Base-by-base conservation (phyloP, 2,888 invertebrate genomes). In the Netelia fuscicornis region DNA sequence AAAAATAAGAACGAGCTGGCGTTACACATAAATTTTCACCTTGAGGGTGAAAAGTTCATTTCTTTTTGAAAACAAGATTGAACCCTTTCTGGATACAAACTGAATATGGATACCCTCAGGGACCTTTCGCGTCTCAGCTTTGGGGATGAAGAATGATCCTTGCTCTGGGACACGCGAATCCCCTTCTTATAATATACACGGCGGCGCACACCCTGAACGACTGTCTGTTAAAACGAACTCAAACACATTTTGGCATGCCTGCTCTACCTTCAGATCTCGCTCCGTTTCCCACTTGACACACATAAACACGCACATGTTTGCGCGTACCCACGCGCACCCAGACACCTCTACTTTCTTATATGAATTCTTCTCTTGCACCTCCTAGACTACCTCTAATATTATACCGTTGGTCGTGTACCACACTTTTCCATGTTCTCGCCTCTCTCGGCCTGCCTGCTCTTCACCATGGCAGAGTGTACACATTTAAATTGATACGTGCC, bases 401-500 rank as follows among this genome's bases (percentile, higher is more conserved):
- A 52, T 58, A 77, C 44, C 48, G 67, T 52, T 13, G 3, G 17
- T 2, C n/a, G 30, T 42, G 30, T 54, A 64, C 23, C 54, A 54
- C 60, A 70, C 62, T 71, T 79, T 79, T 71, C 54, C 42, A 54
- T 62, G 70, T n/a, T 25, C 58, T 25, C 72, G 11, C 48, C 44
- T 54, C 64, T 11, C n/a, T 65, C 70, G 13, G 54, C 11, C 74
- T 62, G 37, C 44, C 48, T 42, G 42, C 56, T 82, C 64, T 37
- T 67, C 74, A 74, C 42, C 44, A 65, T 72, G 37, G 20, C 48
- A 11, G 56, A 68, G 20, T 54, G 79, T 54, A 84, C 77, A 82
- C 71, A 81, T 86, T 85, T 83, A 85, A 84, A 86, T 84, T 84
- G 85, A 79, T 81, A 78, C 78, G 82, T 84, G 74, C 67, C 17